Conservation (phyloP, 2,797 vertebrate species). For the Geotrypetes seraphini region DNA sequence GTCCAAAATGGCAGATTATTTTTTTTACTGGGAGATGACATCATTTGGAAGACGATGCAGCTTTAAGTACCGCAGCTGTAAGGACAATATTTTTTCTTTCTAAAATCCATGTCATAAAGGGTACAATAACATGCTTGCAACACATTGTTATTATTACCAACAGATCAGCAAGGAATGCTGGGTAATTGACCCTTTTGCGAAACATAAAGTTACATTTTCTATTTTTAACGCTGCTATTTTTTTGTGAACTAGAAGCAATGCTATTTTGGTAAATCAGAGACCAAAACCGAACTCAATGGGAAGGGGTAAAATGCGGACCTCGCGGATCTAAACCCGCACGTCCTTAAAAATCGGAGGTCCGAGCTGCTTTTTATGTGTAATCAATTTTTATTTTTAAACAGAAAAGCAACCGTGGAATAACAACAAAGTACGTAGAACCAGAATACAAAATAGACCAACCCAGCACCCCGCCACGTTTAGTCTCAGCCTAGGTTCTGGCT, state of each 20-base stretch:
- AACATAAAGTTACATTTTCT: neutral
- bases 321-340: too few relatives aligned
- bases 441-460: too few relatives aligned
- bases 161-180: constrained; percentile 4
- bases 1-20: neutral
- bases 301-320: too few relatives aligned
- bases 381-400: too few relatives aligned
- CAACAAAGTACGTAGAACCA: too few relatives aligned
- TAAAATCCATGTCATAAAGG: neutral
- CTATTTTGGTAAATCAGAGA: constrained; percentile 2
- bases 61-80: neutral
- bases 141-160: neutral
- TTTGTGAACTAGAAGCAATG: constrained; percentile 5
- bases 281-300: neutral
- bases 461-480: too few relatives aligned
- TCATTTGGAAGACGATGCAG: constrained; percentile 10
- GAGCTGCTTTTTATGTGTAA: too few relatives aligned
- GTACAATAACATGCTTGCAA: neutral
- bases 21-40: too few relatives aligned
- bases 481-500: too few relatives aligned
- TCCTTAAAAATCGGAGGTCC: too few relatives aligned
- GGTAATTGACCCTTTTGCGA: neutral
- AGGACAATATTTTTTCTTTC: constrained; percentile 16
- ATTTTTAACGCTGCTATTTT: constrained; percentile 8
- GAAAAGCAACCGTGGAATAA: too few relatives aligned